A percentile compares a stretch with the other conserved stretches of the same genome.
Evolutionary conservation across 2,113 vertebrate species (phyloP).

Genomic region (Corythornis madagascariensis): DNA sequence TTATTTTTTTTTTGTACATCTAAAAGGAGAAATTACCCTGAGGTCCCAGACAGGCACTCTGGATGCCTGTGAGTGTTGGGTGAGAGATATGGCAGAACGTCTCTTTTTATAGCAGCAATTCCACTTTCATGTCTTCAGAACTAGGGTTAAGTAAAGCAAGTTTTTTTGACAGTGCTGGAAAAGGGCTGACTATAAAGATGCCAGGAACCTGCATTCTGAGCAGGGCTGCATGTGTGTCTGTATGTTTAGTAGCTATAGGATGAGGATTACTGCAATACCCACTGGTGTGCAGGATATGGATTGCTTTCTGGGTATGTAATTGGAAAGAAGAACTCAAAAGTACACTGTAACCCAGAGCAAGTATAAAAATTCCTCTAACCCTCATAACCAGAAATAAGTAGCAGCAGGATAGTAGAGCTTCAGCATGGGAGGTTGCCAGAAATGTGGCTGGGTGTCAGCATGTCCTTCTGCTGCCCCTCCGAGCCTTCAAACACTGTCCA

Average conservation of each 20-base stretch:
- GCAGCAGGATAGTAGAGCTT: not conserved
- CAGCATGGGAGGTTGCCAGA: not conserved
- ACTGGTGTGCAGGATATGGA: fast-evolving
- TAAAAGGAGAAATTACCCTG: not conserved
- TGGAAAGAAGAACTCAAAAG: not conserved
- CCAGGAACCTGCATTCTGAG: not conserved
- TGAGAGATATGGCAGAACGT: not conserved
- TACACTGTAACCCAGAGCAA: not conserved
- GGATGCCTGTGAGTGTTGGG: not conserved
- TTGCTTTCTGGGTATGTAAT: not conserved
- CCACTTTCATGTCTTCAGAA: not conserved
- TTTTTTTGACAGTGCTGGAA: not conserved
- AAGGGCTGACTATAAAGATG: not conserved
- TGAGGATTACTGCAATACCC: not conserved
- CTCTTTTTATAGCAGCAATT: not conserved
- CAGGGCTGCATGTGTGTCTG: not conserved
- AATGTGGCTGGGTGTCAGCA: not conserved
- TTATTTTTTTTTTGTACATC: not conserved
- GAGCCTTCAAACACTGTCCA: not conserved
- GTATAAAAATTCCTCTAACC: not conserved
- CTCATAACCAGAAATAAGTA: not conserved
- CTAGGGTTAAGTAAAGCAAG: not conserved
- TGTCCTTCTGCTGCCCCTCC: not conserved
- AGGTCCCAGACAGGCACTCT: fast-evolving
- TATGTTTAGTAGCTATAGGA: not conserved